These are phyloP conservation scores for Adrianichthys oophorus DNA, from an alignment of 2,797 vertebrate genomes.

Conservation along the genomic window DNA sequence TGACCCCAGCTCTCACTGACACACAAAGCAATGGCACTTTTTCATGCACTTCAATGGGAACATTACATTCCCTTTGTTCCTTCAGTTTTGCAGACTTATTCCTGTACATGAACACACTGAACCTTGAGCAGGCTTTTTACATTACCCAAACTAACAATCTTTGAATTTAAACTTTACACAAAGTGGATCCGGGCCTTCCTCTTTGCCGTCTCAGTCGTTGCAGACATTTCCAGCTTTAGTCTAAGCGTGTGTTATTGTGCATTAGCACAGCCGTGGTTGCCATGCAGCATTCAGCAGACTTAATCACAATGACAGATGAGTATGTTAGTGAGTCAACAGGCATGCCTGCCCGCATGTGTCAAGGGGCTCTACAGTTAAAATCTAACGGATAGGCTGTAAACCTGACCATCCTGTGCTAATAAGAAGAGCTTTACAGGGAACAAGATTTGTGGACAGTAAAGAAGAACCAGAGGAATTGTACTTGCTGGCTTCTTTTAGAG, in stretches of 20 bases:
- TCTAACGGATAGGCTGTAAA: slow-evolving; percentile 50
- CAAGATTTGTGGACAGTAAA: slow-evolving; percentile 17
- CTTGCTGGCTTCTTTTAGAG: background rate
- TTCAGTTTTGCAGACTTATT: background rate
- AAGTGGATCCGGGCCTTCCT: too few relatives aligned
- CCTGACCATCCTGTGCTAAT: slow-evolving; percentile 26
- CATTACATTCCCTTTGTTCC: slow-evolving; percentile 3
- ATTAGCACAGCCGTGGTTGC: slow-evolving; percentile 25
- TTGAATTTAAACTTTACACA: too few relatives aligned
- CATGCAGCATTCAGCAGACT: slow-evolving; percentile 37
- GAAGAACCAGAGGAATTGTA: background rate
- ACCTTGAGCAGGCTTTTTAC: slow-evolving; percentile 10
- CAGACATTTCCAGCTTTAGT: slow-evolving; percentile 13
- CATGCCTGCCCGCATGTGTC: slow-evolving; percentile 31
- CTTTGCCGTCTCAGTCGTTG: slow-evolving; percentile 6
- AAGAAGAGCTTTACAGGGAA: slow-evolving; percentile 30
- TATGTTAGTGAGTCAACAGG: slow-evolving; percentile 51
- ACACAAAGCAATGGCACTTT: background rate
- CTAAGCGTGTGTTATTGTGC: slow-evolving; percentile 14
- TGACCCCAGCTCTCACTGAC: slow-evolving; percentile 11
- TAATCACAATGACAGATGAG: slow-evolving; percentile 47
- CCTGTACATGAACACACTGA: slow-evolving; percentile 12
- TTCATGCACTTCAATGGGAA: slow-evolving; percentile 4
- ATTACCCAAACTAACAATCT: too few relatives aligned
- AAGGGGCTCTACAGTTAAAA: slow-evolving; percentile 34